Evolutionary conservation across 2,888 invertebrate genomes (phyloP), one percentile per base, ranked within the genome.

Genomic region (Blastobasis lacticolella): DNA sequence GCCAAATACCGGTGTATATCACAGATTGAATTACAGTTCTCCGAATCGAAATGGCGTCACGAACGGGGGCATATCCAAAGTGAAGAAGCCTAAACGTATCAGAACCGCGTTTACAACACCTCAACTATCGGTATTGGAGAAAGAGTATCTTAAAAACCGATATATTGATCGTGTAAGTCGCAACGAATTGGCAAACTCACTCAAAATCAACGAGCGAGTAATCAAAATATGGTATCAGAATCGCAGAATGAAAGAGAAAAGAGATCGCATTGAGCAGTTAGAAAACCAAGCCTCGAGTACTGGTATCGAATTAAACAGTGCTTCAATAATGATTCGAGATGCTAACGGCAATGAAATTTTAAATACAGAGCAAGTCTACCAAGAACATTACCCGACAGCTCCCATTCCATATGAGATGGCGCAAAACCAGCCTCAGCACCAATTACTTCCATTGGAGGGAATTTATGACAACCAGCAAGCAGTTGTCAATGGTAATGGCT

Each of bases 211-310:
- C 49, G 81, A 83, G 53, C 69, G 78, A 1, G 78, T 75, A 0
- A 93, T 95, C 48, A 95, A 95, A 73, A 94, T 95, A 43, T 95
- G 95, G 95, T 95, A 95, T 71, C 95, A 95, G 67, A 95, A 95
- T 69, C 86, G 94, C 0, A 81, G 94, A 0, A 95, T 95, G 94
- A 93, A 93, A 58, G 88, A 83, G 64, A 93, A 93, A 69, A 93
- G 92, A 65, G 91, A 91, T 55, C 80, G 80, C 43, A 64, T 71
- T 4, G 82, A 81, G 50, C 23, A 23, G 23, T 23, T 3, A 23
- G 23, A 23, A 23, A 23, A 23, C 23, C 23, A 23, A 62, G 61
- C 53, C 51, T 68, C 1, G 78, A 78, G 50, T 23, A 23, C 23
- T 23, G 23, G 23, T 23, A 3, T 71, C 0, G 76, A 75, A 38